Conservation (phyloP, 2,888 invertebrate species). For the Dasypogon diadema region DNA sequence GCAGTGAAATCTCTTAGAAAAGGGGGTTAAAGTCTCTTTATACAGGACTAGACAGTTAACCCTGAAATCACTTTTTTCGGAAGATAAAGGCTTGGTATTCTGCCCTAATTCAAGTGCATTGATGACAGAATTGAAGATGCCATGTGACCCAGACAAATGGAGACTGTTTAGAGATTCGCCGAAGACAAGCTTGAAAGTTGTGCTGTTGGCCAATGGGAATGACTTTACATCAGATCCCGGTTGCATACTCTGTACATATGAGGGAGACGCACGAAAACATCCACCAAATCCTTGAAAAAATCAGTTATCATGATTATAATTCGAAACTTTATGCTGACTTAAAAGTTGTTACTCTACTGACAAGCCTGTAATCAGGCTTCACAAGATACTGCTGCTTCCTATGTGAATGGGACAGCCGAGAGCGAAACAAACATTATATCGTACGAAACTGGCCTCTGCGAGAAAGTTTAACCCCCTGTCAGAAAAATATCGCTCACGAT, state of each 20-base stretch:
- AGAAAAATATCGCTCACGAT: neutral
- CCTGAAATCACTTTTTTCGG: too few relatives aligned
- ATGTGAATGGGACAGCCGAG: slow-evolving; percentile 24
- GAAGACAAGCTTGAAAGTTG: neutral
- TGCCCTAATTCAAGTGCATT: too few relatives aligned
- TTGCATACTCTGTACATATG: neutral
- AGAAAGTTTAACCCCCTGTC: neutral
- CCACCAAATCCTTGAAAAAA: neutral
- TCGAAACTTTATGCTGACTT: slow-evolving; percentile 48
- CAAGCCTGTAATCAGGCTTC: slow-evolving; percentile 56
- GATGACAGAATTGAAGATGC: too few relatives aligned
- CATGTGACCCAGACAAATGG: too few relatives aligned
- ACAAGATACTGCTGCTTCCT: slow-evolving; percentile 51
- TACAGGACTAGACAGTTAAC: too few relatives aligned
- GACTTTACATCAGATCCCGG: neutral
- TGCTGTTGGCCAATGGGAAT: neutral
- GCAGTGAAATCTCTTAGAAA: too few relatives aligned
- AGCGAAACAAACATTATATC: neutral
- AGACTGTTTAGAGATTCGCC: too few relatives aligned
- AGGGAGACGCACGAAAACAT: neutral
- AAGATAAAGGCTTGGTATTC: too few relatives aligned
- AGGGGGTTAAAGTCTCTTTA: too few relatives aligned
- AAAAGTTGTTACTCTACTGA: slow-evolving; percentile 53
- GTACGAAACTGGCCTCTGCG: neutral
- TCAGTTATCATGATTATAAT: neutral